A percentile compares a stretch with the other conserved stretches of the same genome.
phyloP scores from a whole-genome alignment of 2,888 invertebrate species.

The Gisinianus flammeolus region DNA sequence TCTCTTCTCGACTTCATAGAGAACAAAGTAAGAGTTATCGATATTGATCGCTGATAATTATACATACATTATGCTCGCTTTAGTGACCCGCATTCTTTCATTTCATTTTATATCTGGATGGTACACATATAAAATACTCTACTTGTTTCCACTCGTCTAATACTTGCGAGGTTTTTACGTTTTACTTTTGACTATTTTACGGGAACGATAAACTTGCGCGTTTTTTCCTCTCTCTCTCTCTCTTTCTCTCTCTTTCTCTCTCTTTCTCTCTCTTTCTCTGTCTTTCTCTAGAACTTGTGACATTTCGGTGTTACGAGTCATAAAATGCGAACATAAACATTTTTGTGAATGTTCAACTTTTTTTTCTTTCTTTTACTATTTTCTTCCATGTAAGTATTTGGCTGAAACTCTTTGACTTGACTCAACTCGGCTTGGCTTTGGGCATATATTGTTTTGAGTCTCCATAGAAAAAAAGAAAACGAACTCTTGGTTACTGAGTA shows the following conservation, averaged over 20 bases:
- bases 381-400: background rate
- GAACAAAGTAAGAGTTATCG: background rate
- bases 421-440: no score
- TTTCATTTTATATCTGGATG: no score
- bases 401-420: no score
- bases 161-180: background rate
- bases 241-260: background rate
- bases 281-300: slow-evolving; percentile 43
- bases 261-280: slow-evolving; percentile 13
- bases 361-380: background rate
- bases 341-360: slow-evolving; percentile 32
- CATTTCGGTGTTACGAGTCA: slow-evolving; percentile 56
- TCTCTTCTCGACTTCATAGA: no score
- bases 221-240: background rate
- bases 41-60: background rate
- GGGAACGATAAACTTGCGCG: background rate
- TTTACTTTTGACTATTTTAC: background rate
- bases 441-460: no score
- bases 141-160: no score
- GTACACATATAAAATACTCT: no score
- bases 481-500: no score
- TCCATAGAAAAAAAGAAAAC: no score
- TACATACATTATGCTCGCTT: slow-evolving; percentile 17
- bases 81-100: background rate
- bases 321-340: slow-evolving; percentile 56